phyloP scores from a whole-genome alignment of 2,113 vertebrate species.

The Procapra przewalskii region DNA sequence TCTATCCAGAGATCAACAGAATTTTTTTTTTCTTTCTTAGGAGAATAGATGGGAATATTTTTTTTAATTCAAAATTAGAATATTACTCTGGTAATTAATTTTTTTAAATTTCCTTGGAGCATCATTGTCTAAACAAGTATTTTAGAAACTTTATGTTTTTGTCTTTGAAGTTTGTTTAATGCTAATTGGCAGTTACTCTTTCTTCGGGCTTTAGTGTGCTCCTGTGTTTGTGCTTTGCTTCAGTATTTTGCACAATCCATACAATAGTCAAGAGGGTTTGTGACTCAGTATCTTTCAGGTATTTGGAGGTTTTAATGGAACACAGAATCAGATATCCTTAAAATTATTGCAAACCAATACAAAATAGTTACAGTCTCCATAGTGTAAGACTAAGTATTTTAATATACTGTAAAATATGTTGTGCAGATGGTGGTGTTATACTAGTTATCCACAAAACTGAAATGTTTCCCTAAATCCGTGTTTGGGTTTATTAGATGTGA shows the following conservation, averaged over 20 bases:
- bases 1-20: not conserved
- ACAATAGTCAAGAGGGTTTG: constrained; percentile 15
- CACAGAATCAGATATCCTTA: constrained; percentile 31
- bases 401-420: not conserved
- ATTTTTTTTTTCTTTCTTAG: not conserved
- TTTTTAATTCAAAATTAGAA: not conserved
- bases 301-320: constrained; percentile 48
- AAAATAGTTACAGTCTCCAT: constrained; percentile 29
- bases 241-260: constrained; percentile 43
- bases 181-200: not conserved
- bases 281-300: constrained; percentile 35
- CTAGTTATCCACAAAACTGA: not conserved
- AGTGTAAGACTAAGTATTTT: constrained; percentile 8
- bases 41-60: not conserved
- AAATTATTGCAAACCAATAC: constrained; percentile 17
- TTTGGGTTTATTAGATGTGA: constrained; percentile 85
- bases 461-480: not conserved
- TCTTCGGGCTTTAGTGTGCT: not conserved
- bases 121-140: not conserved
- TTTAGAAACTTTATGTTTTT: constrained; percentile 21
- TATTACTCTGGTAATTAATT: not conserved
- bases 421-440: not conserved
- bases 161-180: not conserved
- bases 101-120: not conserved
- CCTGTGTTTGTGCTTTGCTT: constrained; percentile 17